phyloP scores from a whole-genome alignment of 2,113 vertebrate species.

The Callipepla squamata region DNA sequence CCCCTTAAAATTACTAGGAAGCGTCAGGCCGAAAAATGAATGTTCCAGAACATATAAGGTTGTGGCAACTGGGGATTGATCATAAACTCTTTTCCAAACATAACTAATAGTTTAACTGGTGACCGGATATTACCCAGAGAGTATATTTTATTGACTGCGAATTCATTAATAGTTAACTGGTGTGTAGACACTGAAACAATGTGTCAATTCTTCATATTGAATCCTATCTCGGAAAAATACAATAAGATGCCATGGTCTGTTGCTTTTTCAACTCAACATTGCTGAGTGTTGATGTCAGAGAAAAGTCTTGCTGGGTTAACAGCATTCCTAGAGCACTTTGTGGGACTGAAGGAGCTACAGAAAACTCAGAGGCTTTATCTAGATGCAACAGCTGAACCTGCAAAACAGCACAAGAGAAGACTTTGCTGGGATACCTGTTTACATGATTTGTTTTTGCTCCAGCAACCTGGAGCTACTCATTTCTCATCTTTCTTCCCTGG shows the following conservation, averaged over 20 bases:
- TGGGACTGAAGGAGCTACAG: background rate
- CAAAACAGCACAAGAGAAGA: background rate
- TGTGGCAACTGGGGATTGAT: slow-evolving; percentile 2
- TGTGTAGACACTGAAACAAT: slow-evolving; percentile 62
- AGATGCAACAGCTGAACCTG: background rate
- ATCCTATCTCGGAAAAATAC: slow-evolving; percentile 56
- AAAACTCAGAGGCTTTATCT: background rate
- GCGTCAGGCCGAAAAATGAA: background rate
- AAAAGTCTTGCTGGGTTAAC: slow-evolving; percentile 35
- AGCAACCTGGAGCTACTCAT: background rate
- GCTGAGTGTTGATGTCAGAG: slow-evolving; percentile 53
- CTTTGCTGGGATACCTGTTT: background rate
- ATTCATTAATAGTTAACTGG: slow-evolving; percentile 63
- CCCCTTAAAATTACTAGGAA: background rate
- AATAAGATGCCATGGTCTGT: slow-evolving; percentile 52
- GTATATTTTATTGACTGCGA: slow-evolving; percentile 48
- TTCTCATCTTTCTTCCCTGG: background rate
- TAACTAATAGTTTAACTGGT: slow-evolving; percentile 51
- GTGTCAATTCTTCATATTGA: slow-evolving; percentile 43
- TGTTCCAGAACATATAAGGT: background rate
- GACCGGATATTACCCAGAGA: slow-evolving; percentile 21
- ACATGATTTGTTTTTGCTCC: background rate
- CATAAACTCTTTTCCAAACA: slow-evolving; percentile 46
- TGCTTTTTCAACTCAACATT: slow-evolving; percentile 33
- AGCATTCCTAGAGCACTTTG: slow-evolving; percentile 35